Conservation (phyloP, 2,888 invertebrate genomes). For the Chromoteleia sp. region DNA sequence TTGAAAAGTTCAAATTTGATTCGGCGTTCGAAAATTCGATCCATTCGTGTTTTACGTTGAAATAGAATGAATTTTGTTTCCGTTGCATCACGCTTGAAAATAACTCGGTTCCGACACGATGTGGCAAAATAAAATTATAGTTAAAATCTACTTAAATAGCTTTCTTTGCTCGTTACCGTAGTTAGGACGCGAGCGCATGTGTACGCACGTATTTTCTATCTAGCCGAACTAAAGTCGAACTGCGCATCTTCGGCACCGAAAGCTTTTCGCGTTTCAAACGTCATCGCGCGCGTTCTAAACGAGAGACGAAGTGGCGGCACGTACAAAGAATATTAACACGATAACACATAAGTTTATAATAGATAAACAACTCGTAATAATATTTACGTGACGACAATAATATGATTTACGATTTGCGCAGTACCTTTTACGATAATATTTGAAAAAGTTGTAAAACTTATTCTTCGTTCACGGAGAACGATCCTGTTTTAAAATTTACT, state of each 20-base stretch:
- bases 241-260: conserved; percentile 11
- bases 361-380: too few relatives aligned
- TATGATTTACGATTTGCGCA: too few relatives aligned
- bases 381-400: too few relatives aligned
- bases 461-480: too few relatives aligned
- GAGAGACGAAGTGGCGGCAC: conserved; percentile 8
- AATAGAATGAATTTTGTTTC: conserved; percentile 48
- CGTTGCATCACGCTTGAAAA: conserved; percentile 39
- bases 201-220: conserved; percentile 36
- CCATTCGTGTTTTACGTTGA: conserved; percentile 23
- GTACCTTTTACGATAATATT: too few relatives aligned
- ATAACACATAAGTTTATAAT: too few relatives aligned
- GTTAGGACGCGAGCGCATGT: conserved; percentile 2
- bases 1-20: conserved; percentile 39
- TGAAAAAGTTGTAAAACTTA: too few relatives aligned
- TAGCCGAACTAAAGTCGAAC: conserved; percentile 32
- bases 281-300: conserved; percentile 7
- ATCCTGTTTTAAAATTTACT: too few relatives aligned
- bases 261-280: conserved; percentile 22
- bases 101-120: conserved; percentile 32
- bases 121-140: conserved; percentile 51
- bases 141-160: conserved; percentile 59
- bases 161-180: conserved; percentile 37
- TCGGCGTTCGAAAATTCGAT: conserved; percentile 34
- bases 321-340: too few relatives aligned